Base-by-base conservation (phyloP, 2,888 invertebrate species). In the Eilema griseolum region DNA sequence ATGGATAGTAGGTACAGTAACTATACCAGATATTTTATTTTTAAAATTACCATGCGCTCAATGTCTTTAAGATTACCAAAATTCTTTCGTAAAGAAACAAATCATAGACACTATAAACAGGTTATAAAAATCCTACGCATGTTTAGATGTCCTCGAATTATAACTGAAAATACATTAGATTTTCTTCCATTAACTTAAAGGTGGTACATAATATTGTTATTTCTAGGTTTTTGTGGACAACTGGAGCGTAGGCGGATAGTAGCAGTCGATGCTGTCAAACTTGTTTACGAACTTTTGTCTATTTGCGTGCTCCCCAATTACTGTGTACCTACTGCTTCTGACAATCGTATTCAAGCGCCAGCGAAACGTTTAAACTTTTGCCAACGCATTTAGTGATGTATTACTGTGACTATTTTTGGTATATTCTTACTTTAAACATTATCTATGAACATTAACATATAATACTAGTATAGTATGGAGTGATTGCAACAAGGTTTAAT, bases 231-330 rank as follows among this genome's bases (percentile, higher is more conserved):
- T 81, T 85, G 83, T 85, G 84, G 85, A 85, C 85, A 82, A 80
- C 75, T 78, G 72, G 70, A 74, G 81, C 75, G 77, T 85, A 72
- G 90, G 91, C 90, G 89, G 90, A 90, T 79, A 77, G 84, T 87
- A 88, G 82, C 86, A 85, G 86, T 84, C 87, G 89, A 81, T 85
- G 85, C 90, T 90, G 90, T 91, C 92, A 89, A 90, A 90, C 88
- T 89, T 93, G 93, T 93, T 93, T 93, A 92, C 92, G 83, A 85
- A 85, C 83, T 86, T 88, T 87, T 88, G 84, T 91, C 89, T 91
- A 89, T 90, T 90, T 91, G 87, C 84, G 87, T 86, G 79, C 85
- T 83, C 83, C 80, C 83, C 86, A 88, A 90, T 89, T 89, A 88
- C 84, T 82, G 74, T 82, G 74, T 82, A 66, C 66, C 59, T 57